phyloP scores from a whole-genome alignment of 2,113 vertebrate species.

The Recurvirostra avosetta region DNA sequence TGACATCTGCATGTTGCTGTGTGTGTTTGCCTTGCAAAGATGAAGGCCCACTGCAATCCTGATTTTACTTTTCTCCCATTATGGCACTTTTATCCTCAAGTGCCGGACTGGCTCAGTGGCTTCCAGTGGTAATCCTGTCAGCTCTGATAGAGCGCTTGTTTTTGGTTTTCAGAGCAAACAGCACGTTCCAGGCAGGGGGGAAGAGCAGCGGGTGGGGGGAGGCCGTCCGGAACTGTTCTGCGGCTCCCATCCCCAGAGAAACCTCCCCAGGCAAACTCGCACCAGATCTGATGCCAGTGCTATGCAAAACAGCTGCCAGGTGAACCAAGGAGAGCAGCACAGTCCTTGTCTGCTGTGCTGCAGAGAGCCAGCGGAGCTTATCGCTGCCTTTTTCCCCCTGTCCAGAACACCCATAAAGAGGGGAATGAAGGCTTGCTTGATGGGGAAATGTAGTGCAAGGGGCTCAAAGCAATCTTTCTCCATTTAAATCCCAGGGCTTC shows the following conservation, averaged over 20 bases:
- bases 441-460: rapidly evolving
- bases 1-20: background rate
- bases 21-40: background rate
- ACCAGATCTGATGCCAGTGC: slow-evolving; percentile 69
- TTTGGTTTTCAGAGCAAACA: background rate
- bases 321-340: slow-evolving; percentile 39
- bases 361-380: background rate
- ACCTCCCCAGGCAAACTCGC: slow-evolving; percentile 74
- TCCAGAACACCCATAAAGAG: background rate
- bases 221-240: slow-evolving; percentile 57
- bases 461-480: background rate
- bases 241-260: slow-evolving; percentile 72
- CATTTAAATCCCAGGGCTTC: background rate
- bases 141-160: background rate
- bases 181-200: background rate
- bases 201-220: background rate
- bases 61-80: background rate
- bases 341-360: background rate
- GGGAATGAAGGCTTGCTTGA: background rate
- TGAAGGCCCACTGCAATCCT: background rate
- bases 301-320: slow-evolving; percentile 71
- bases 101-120: background rate
- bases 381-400: background rate
- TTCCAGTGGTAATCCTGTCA: background rate
- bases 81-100: background rate